These are phyloP conservation scores for Cyclopterus lumpus DNA, from an alignment of 2,797 vertebrate genomes.

Conservation along the genomic window DNA sequence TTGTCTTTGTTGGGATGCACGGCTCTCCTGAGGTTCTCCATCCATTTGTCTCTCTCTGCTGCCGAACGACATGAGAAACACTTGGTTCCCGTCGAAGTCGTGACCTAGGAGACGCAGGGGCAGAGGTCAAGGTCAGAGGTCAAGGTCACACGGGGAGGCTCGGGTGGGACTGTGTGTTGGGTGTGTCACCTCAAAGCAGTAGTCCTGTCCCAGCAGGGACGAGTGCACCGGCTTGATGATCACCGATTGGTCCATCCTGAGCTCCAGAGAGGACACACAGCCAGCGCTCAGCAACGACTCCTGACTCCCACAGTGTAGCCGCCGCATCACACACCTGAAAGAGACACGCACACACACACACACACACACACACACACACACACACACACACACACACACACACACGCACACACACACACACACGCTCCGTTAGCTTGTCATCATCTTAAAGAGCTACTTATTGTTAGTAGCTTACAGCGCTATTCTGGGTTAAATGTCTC, in stretches of 20 bases:
- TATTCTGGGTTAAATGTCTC: neutral
- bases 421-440: slow-evolving; percentile 9
- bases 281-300: slow-evolving; percentile 95
- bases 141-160: neutral
- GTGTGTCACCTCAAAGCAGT: slow-evolving; percentile 83
- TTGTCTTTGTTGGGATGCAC: slow-evolving; percentile 97
- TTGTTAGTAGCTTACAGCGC: slow-evolving; percentile 2
- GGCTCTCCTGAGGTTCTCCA: slow-evolving; percentile 94
- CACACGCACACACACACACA: slow-evolving; percentile 3
- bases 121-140: slow-evolving; percentile 4
- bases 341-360: neutral
- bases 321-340: slow-evolving; percentile 96
- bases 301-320: slow-evolving; percentile 93
- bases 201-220: slow-evolving; percentile 97
- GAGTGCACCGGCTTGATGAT: slow-evolving; percentile 98
- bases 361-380: no score
- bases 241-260: slow-evolving; percentile 98
- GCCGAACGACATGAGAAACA: slow-evolving; percentile 95
- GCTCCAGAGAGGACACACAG: slow-evolving; percentile 93
- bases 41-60: slow-evolving; percentile 97
- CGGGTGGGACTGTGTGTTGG: neutral
- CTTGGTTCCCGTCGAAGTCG: slow-evolving; percentile 93
- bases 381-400: neutral
- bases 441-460: slow-evolving; percentile 37
- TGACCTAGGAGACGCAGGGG: slow-evolving; percentile 83